Evolutionary conservation across 2,888 invertebrate genomes (phyloP).

Genomic region (Cephus pulcher): DNA sequence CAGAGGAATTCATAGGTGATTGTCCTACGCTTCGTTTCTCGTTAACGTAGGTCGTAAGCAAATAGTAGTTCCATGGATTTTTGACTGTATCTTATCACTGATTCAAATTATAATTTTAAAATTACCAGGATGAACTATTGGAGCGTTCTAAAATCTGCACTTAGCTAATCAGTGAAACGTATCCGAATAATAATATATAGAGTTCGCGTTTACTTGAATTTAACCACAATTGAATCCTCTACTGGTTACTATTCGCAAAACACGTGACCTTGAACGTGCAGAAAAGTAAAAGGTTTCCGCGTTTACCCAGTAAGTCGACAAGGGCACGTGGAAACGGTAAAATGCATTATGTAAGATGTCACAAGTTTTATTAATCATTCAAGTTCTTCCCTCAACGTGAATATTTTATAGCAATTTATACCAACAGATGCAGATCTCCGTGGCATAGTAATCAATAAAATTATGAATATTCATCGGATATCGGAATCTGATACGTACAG

Average conservation of each 20-base stretch:
- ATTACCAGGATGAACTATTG: background rate
- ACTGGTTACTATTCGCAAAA: background rate
- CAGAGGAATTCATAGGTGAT: background rate
- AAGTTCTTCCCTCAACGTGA: background rate
- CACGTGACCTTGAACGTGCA: slow-evolving; percentile 2
- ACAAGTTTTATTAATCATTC: background rate
- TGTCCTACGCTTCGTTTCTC: background rate
- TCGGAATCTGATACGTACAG: background rate
- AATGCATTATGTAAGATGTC: background rate
- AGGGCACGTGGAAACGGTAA: slow-evolving; percentile 8
- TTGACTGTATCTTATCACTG: too few relatives aligned
- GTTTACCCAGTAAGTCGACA: background rate
- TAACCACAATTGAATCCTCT: background rate
- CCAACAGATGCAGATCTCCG: background rate
- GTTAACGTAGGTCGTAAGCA: background rate
- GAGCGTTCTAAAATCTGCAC: background rate
- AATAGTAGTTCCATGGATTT: background rate
- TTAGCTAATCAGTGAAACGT: background rate
- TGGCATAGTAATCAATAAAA: background rate
- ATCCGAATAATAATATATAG: background rate
- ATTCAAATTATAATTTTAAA: background rate
- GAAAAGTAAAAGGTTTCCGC: slow-evolving; percentile 9
- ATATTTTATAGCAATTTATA: background rate
- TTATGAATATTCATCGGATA: background rate
- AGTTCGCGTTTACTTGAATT: background rate